phyloP scores from a whole-genome alignment of 2,797 vertebrate genomes.

The Kryptolebias ocellatus region DNA sequence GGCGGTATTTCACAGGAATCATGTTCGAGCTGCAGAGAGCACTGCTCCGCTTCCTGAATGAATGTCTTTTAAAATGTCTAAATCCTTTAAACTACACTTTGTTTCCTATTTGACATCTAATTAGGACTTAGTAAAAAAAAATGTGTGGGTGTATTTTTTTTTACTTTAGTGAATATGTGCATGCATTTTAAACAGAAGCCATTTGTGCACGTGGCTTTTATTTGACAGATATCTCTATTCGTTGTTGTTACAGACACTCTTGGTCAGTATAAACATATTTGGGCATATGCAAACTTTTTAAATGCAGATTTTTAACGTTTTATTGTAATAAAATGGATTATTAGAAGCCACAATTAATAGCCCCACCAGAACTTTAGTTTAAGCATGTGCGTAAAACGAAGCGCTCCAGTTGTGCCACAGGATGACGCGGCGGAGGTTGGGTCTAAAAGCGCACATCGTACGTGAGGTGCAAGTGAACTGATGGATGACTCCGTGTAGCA shows the following conservation, averaged over 20 bases:
- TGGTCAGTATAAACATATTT: background rate
- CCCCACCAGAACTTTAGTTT: background rate
- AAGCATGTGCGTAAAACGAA: background rate
- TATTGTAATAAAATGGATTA: too few relatives aligned
- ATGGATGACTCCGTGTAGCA: conserved; percentile 73
- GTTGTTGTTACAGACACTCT: background rate
- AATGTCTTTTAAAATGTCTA: too few relatives aligned
- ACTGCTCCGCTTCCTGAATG: too few relatives aligned
- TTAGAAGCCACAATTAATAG: background rate
- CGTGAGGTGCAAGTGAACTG: conserved; percentile 81
- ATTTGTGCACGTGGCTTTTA: too few relatives aligned
- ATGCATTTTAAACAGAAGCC: background rate
- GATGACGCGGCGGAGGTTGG: conserved; percentile 71
- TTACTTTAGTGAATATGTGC: background rate
- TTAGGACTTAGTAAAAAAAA: background rate
- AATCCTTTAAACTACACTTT: background rate
- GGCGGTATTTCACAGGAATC: conserved; percentile 69
- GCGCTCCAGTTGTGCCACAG: conserved; percentile 59
- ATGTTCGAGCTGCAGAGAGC: conserved; percentile 3
- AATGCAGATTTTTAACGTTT: background rate
- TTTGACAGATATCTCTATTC: background rate
- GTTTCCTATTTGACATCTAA: background rate
- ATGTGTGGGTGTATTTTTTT: too few relatives aligned
- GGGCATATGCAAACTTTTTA: background rate
- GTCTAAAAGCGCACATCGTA: conserved; percentile 67